Base-by-base conservation (phyloP, 2,888 invertebrate species). In the Polydrusus cervinus region DNA sequence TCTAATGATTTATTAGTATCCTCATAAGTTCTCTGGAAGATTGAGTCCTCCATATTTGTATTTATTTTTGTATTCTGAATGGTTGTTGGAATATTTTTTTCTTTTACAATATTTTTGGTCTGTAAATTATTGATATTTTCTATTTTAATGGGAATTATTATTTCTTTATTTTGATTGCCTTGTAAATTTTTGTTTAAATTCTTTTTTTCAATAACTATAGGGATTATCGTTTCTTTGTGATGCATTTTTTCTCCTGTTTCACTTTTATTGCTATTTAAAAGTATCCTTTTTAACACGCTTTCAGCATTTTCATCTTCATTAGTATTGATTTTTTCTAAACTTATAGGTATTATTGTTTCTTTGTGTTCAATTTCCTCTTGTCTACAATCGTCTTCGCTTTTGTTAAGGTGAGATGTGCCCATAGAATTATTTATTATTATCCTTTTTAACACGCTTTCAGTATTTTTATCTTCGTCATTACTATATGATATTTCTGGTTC, bases 1-100 rank as follows among this genome's bases (percentile, higher is more conserved):
- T 38, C 30, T 64, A 55, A 40, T n/a, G 47, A 60, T 61, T 70
- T 14, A 40, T 34, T 70, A 40, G 45, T 43, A 20, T 55, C 14
- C 43, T 68, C 45, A 51, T 47, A 67, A 16, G 49, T 11, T 40
- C 18, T 34, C n/a, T 65, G 47, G 34, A 51, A 18, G 11, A 7
- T 71, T 51, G 45, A 6, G 9, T 60, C 34, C 14, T 43, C 18
- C 16, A 49, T 34, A 3, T 34, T 34, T 34, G 3, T 34, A 34
- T 34, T 34, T 8, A 34, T 34, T 34, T 3, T 34, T 34, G 7
- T 38, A 10, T 57, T 38, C 10, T 57, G 5, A 16, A 16, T 38
- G 0, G 9, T 16, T 14, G 38, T 16, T 16, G 38, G 38, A 38
- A 55, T 60, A 30, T 57, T 47, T 20, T 34, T 38, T 38, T 70